Evolutionary conservation across 2,888 invertebrate species (phyloP).

Genomic region (Dorcus hopei): DNA sequence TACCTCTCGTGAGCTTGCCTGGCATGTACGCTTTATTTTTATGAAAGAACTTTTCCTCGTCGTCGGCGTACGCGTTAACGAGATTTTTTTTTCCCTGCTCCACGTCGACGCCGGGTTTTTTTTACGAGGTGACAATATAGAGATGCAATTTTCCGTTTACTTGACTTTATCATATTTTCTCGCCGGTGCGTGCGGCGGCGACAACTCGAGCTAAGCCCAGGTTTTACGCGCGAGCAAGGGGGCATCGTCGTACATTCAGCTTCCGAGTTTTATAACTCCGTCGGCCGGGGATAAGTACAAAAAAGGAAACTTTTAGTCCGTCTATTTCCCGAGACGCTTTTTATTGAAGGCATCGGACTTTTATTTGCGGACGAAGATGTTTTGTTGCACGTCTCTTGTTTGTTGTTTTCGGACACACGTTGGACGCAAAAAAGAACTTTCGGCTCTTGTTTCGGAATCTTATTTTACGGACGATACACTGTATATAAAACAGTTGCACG

Average conservation of each 20-base stretch:
- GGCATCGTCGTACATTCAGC: not conserved
- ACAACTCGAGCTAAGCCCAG: not conserved
- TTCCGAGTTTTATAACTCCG: not conserved
- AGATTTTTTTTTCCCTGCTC: too few species aligned
- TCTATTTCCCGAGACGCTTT: not conserved
- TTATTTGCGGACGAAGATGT: not conserved
- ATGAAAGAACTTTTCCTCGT: too few species aligned
- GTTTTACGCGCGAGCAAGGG: not conserved
- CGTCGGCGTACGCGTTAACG: too few species aligned
- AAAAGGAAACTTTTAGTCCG: not conserved
- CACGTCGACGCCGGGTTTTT: conserved; percentile 7
- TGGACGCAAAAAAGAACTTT: too few species aligned
- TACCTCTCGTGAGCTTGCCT: too few species aligned
- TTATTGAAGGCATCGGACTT: not conserved
- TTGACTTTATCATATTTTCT: conserved; percentile 28
- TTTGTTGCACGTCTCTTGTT: not conserved
- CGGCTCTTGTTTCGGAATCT: too few species aligned
- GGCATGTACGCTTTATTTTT: too few species aligned
- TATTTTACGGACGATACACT: too few species aligned
- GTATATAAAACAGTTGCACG: not conserved
- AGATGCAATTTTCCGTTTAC: conserved; percentile 30
- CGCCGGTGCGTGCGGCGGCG: conserved; percentile 18
- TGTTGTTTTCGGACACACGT: not conserved
- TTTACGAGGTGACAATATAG: conserved; percentile 30
- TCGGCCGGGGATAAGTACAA: not conserved